A percentile compares a stretch with the other conserved stretches of the same genome.
Evolutionary conservation across 1,140 invertebrate species (phyloP).

Genomic region (Mizuhopecten yessoensis): DNA sequence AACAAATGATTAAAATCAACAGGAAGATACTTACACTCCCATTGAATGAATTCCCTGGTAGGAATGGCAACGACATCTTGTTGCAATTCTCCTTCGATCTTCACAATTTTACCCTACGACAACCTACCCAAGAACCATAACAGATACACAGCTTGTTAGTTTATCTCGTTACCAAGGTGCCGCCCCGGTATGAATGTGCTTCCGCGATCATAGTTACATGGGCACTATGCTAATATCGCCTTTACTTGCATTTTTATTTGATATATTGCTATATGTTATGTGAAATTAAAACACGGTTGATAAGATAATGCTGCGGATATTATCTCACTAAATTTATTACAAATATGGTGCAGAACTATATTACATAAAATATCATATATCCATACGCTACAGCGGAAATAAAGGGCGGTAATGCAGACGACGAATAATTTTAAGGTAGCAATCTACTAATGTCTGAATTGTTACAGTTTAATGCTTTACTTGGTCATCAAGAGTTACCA

Average conservation of each 20-base stretch:
- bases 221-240: neutral
- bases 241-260: no score
- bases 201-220: slow-evolving; percentile 7
- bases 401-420: neutral
- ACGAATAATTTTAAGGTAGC: neutral
- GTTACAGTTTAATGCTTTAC: no score
- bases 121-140: slow-evolving; percentile 24
- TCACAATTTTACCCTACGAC: neutral
- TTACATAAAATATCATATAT: slow-evolving; percentile 2
- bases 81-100: slow-evolving; percentile 13
- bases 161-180: slow-evolving; percentile 23
- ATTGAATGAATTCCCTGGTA: slow-evolving; percentile 81
- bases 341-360: neutral
- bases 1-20: neutral
- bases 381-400: neutral
- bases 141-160: slow-evolving; percentile 6
- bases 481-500: no score
- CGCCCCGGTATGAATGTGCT: slow-evolving; percentile 11
- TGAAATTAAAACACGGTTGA: neutral
- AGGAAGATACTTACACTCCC: slow-evolving; percentile 73
- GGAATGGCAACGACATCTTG: slow-evolving; percentile 80
- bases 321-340: neutral
- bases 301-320: neutral
- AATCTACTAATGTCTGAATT: neutral
- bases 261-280: neutral